These are phyloP conservation scores for Prosopocoilus inquinatus DNA, from an alignment of 2,888 invertebrate species.

Conservation along the genomic window DNA sequence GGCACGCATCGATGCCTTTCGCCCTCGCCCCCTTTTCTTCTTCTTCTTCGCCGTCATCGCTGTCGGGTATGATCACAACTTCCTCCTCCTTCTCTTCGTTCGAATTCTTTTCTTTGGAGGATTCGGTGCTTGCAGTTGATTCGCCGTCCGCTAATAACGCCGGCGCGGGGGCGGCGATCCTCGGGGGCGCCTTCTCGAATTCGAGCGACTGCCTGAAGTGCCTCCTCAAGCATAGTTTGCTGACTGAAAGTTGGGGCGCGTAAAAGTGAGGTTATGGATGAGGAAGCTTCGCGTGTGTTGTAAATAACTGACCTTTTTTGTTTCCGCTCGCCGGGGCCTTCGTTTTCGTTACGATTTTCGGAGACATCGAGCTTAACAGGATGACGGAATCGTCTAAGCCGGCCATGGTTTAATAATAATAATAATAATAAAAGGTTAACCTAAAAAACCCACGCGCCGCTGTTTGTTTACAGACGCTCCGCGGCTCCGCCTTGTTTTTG, in stretches of 20 bases:
- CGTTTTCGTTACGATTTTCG: background rate
- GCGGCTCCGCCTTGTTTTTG: too few species aligned
- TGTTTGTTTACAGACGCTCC: too few species aligned
- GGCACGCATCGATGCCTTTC: background rate
- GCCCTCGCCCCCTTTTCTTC: background rate
- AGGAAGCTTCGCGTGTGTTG: background rate
- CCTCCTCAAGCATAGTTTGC: constrained; percentile 7
- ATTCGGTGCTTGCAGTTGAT: constrained; percentile 2
- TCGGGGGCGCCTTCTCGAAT: constrained; percentile 8
- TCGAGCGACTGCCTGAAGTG: constrained; percentile 12
- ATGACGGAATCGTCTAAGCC: background rate
- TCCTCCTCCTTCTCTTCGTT: too few species aligned
- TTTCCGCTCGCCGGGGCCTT: background rate
- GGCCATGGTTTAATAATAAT: background rate
- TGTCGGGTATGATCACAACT: background rate
- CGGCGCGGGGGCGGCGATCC: background rate
- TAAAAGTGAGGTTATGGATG: background rate
- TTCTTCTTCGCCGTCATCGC: background rate
- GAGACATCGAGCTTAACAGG: background rate
- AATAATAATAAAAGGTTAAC: too few species aligned
- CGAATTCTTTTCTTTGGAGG: background rate
- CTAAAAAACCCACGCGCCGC: too few species aligned
- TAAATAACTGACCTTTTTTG: background rate
- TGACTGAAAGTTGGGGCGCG: background rate
- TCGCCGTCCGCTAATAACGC: constrained; percentile 7